A percentile compares a stretch with the other conserved stretches of the same genome.
phyloP scores from a whole-genome alignment of 2,888 invertebrate genomes.

The Noctua janthina region DNA sequence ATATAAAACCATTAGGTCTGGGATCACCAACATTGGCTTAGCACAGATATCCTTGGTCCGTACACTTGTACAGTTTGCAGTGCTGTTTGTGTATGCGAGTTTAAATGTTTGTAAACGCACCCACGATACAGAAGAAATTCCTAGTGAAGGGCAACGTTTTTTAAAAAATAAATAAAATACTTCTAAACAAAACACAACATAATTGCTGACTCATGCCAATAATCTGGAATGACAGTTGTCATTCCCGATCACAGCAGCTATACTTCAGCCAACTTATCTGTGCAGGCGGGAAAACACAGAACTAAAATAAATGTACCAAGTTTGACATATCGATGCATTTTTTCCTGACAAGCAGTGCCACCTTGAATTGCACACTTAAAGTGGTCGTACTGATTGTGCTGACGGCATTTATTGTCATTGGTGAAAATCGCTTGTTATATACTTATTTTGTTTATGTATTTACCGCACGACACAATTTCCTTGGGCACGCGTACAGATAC shows the following conservation, averaged over 20 bases:
- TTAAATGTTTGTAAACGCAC: too few relatives aligned
- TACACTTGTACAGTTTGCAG: not conserved
- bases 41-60: not conserved
- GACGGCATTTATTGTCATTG: not conserved
- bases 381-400: not conserved
- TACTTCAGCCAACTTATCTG: too few relatives aligned
- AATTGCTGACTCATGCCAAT: not conserved
- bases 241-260: not conserved
- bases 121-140: too few relatives aligned
- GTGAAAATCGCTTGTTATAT: not conserved
- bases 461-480: slow-evolving; percentile 81
- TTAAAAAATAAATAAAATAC: too few relatives aligned
- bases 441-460: slow-evolving; percentile 18
- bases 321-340: too few relatives aligned
- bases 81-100: not conserved
- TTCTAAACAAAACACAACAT: not conserved
- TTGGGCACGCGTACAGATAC: slow-evolving; percentile 83
- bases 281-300: too few relatives aligned
- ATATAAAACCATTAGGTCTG: not conserved
- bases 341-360: too few relatives aligned
- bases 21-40: not conserved
- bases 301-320: too few relatives aligned
- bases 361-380: too few relatives aligned
- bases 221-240: not conserved
- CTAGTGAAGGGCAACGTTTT: too few relatives aligned